These are phyloP conservation scores for Kryphioiulus occultus DNA, from an alignment of 2,888 invertebrate species.

Conservation along the genomic window DNA sequence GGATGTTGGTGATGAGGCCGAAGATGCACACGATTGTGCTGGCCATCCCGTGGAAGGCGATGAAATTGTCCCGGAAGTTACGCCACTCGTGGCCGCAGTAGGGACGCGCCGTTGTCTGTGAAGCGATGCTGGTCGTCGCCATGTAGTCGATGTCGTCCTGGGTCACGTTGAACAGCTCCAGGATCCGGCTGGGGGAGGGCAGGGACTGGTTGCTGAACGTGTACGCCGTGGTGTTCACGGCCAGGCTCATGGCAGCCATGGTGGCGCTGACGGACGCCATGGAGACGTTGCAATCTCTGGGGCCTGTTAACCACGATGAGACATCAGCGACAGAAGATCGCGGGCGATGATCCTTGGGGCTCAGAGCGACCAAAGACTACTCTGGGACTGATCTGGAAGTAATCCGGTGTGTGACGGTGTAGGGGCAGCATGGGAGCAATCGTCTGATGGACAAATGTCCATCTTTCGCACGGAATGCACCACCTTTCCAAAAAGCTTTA, in stretches of 20 bases:
- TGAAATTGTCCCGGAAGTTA: slow-evolving; percentile 72
- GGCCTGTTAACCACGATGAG: neutral
- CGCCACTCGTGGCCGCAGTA: slow-evolving; percentile 54
- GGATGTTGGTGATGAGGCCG: slow-evolving; percentile 88
- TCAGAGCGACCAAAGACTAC: too few relatives aligned
- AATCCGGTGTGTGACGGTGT: too few relatives aligned
- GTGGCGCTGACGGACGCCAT: neutral
- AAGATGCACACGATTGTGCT: slow-evolving; percentile 86
- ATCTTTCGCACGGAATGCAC: too few relatives aligned
- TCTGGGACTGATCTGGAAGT: too few relatives aligned
- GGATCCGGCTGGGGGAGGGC: neutral
- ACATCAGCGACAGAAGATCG: neutral
- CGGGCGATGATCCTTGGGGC: neutral
- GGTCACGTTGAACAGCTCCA: slow-evolving; percentile 49
- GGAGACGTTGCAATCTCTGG: neutral
- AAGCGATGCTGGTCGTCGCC: slow-evolving; percentile 62
- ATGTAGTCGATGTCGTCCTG: slow-evolving; percentile 52
- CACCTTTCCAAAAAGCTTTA: too few relatives aligned
- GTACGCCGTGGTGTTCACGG: slow-evolving; percentile 33
- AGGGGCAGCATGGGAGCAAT: too few relatives aligned
- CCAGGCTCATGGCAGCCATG: neutral
- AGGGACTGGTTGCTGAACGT: neutral
- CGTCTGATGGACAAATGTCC: too few relatives aligned
- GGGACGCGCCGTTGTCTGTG: slow-evolving; percentile 63
- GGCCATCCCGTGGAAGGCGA: slow-evolving; percentile 81